Evolutionary conservation across 2,797 vertebrate genomes (phyloP).

Genomic region (Rhinatrema bivittatum): DNA sequence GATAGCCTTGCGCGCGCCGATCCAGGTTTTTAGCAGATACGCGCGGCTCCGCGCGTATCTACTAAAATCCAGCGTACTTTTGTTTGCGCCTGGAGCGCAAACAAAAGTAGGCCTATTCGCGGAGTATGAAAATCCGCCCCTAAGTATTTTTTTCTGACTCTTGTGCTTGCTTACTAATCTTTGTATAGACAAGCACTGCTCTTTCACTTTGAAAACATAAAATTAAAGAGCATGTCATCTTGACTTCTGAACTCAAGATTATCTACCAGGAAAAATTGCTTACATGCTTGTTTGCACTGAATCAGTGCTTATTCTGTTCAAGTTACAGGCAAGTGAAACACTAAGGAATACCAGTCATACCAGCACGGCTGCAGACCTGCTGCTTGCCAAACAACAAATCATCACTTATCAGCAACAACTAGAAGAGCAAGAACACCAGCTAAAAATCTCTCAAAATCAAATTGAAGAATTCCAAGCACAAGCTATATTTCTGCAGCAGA

Average conservation of each 20-base stretch:
- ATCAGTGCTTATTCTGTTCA: no score
- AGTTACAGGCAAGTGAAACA: slow-evolving; percentile 91
- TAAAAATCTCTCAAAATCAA: slow-evolving; percentile 57
- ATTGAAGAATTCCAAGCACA: slow-evolving; percentile 60
- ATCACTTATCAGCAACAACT: slow-evolving; percentile 77
- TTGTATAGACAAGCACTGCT: neutral
- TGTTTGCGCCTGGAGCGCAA: no score
- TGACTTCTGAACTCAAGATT: neutral
- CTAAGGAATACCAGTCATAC: slow-evolving; percentile 85
- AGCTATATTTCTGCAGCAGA: slow-evolving; percentile 61
- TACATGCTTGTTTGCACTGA: no score
- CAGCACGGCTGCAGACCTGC: slow-evolving; percentile 81
- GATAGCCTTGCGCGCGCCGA: no score
- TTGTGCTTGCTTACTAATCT: neutral
- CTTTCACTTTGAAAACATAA: neutral
- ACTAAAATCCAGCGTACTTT: no score
- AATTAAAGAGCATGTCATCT: neutral
- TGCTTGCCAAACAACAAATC: slow-evolving; percentile 85
- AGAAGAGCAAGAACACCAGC: slow-evolving; percentile 65
- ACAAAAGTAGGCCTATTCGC: no score
- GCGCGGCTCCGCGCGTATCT: no score
- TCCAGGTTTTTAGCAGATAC: no score
- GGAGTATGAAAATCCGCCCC: no score
- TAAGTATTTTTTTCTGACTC: neutral
- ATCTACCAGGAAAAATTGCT: neutral